These are phyloP conservation scores for Zhuqinia jingwanae DNA, from an alignment of 2,888 invertebrate species.

Conservation along the genomic window DNA sequence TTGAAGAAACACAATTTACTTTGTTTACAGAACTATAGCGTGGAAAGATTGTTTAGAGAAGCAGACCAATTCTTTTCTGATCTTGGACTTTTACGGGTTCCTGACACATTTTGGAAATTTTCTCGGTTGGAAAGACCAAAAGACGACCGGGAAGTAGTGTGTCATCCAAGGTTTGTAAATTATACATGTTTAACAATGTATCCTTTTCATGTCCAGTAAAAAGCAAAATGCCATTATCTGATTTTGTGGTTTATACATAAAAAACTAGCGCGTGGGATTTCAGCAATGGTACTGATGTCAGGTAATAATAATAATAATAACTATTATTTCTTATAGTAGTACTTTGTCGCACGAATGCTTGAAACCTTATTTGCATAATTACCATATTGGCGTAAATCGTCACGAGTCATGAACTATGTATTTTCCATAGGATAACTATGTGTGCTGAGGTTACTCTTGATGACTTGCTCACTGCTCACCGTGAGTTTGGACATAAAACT, in stretches of 20 bases:
- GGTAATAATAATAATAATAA: slow-evolving; percentile 13
- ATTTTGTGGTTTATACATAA: background rate
- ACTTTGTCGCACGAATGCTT: too few species aligned
- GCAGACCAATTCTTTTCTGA: slow-evolving; percentile 92
- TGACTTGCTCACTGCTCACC: slow-evolving; percentile 89
- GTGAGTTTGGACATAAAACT: slow-evolving; percentile 82
- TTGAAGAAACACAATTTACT: background rate
- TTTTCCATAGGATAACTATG: slow-evolving; percentile 81
- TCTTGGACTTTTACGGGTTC: slow-evolving; percentile 89
- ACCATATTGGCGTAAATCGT: background rate
- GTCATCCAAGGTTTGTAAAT: slow-evolving; percentile 82
- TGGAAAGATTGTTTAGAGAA: slow-evolving; percentile 87
- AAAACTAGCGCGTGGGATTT: slow-evolving; percentile 89
- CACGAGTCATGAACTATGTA: too few species aligned
- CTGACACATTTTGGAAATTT: slow-evolving; percentile 91
- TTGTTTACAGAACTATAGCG: slow-evolving; percentile 80
- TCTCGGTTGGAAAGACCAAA: slow-evolving; percentile 89
- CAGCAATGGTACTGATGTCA: slow-evolving; percentile 83
- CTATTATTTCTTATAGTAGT: background rate
- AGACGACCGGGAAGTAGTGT: slow-evolving; percentile 85
- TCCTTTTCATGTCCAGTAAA: background rate
- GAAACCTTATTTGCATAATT: background rate
- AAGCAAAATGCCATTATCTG: background rate
- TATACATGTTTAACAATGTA: background rate
- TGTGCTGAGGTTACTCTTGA: slow-evolving; percentile 90